Evolutionary conservation across 2,797 vertebrate species (phyloP), one percentile per base, ranked within the genome.

Genomic region (Mustela erminea): DNA sequence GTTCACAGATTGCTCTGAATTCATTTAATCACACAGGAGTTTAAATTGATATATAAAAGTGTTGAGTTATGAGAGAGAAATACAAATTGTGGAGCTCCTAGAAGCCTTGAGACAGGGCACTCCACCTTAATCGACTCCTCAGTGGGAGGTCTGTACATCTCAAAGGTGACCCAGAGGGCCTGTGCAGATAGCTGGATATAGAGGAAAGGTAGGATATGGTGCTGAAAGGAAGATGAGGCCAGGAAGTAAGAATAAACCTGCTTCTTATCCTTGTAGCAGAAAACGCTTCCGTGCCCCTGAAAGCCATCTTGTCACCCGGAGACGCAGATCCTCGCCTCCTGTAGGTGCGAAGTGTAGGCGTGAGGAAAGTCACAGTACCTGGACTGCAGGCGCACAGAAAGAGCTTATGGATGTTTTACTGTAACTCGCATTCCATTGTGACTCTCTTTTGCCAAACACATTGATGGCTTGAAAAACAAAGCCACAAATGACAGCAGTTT

Each of bases 391-490:
- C 32, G 6, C 88, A 29, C 35, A 10, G 4, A 43, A 1, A 87
- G 32, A 66, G 21, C 66, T 41, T 56, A 6, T 70, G 21, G 20
- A 27, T 41, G 5, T 78, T 80, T 78, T 43, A 14, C n/a, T 32
- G 2, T 35, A 58, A 46, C 38, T 89, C 85, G 27, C 15, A 38
- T 43, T 56, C 35, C 15, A 35, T 58, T 64, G 20, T 87, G 64
- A 54, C 41, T 60, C 27, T 56, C 4, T 87, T 89, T 85, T 60
- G 49, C 49, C 46, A 41, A 85, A 75, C 7, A 75, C 8, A 1
- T 2, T 94, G 56, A 68, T 92, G 62, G 27, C 92, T 96, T 91
- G 43, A 95, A 74, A 93, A 74, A 82, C 13, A 93, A 46, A 74
- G 29, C 58, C 74, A 91, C 46, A 78, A 90, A 87, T 72, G 2